Conservation (phyloP, 2,888 invertebrate species). For the Tromatobia lineatoria region DNA sequence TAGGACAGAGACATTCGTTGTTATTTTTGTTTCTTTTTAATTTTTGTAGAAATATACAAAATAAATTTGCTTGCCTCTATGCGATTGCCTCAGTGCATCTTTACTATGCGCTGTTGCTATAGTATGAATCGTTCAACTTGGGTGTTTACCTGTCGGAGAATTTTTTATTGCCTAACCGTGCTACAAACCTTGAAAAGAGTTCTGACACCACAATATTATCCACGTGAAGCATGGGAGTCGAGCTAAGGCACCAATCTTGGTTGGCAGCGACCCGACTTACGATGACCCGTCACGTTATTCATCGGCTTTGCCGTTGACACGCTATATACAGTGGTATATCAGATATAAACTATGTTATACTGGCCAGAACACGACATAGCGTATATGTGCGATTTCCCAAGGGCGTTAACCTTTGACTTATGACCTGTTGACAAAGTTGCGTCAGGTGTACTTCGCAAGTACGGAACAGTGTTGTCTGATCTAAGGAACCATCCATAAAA, state of each 20-base stretch:
- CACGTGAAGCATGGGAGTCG: constrained; percentile 23
- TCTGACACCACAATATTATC: background rate
- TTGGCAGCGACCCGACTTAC: constrained; percentile 24
- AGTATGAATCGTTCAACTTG: background rate
- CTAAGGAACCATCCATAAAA: background rate
- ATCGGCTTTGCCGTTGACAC: constrained; percentile 46
- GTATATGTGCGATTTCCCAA: constrained; percentile 75
- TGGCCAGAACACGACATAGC: constrained; percentile 45
- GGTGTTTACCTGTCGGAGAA: background rate
- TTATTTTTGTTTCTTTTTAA: too few species aligned
- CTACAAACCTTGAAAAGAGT: background rate
- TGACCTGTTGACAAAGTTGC: constrained; percentile 63
- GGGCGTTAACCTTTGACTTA: constrained; percentile 75
- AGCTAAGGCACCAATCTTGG: constrained; percentile 26
- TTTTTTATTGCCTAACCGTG: constrained; percentile 1
- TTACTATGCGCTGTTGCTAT: background rate
- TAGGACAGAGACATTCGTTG: too few species aligned
- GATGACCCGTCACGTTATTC: constrained; percentile 51
- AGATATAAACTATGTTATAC: constrained; percentile 12
- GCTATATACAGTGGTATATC: constrained; percentile 28
- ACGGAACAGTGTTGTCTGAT: constrained; percentile 26
- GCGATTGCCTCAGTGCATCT: background rate
- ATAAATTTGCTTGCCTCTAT: too few species aligned
- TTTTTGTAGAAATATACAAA: too few species aligned
- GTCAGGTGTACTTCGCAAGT: constrained; percentile 24